These are phyloP conservation scores for Lipophrys pholis DNA, from an alignment of 2,113 vertebrate species.

Conservation along the genomic window DNA sequence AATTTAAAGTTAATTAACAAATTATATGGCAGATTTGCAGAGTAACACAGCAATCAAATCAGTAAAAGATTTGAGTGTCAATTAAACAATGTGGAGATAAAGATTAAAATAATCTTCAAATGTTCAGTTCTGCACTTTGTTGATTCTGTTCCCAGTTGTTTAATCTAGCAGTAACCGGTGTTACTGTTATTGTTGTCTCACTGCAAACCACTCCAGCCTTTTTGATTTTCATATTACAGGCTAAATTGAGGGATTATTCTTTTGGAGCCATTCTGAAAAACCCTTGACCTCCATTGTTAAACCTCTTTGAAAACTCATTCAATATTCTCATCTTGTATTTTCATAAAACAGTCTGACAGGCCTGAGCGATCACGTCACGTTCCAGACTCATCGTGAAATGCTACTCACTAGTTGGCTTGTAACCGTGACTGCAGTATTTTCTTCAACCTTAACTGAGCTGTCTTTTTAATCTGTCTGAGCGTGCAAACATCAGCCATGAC, in stretches of 20 bases:
- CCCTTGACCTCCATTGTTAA: slow-evolving; percentile 40
- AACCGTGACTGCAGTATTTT: too few species aligned
- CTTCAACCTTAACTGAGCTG: too few species aligned
- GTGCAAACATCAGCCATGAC: not conserved
- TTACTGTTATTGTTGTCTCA: not conserved
- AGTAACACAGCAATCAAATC: too few species aligned
- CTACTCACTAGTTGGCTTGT: not conserved
- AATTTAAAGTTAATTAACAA: too few species aligned
- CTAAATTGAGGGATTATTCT: slow-evolving; percentile 53
- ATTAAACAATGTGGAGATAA: too few species aligned
- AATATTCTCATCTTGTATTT: not conserved
- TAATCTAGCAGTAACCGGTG: too few species aligned
- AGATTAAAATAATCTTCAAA: too few species aligned
- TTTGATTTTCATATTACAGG: slow-evolving; percentile 28
- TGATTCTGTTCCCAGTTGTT: too few species aligned
- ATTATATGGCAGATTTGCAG: too few species aligned
- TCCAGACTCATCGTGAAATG: not conserved
- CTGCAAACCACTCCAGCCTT: slow-evolving; percentile 7
- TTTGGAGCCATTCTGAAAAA: slow-evolving; percentile 33
- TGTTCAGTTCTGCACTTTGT: too few species aligned
- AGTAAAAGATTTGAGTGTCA: too few species aligned
- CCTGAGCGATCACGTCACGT: not conserved
- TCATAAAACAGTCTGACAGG: slow-evolving; percentile 16
- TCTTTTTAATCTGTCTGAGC: too few species aligned
- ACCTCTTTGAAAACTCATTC: slow-evolving; percentile 7